A percentile compares a stretch with the other conserved stretches of the same genome.
Conservation (phyloP, 2,113 vertebrate species). For the Indicator maculatus region DNA sequence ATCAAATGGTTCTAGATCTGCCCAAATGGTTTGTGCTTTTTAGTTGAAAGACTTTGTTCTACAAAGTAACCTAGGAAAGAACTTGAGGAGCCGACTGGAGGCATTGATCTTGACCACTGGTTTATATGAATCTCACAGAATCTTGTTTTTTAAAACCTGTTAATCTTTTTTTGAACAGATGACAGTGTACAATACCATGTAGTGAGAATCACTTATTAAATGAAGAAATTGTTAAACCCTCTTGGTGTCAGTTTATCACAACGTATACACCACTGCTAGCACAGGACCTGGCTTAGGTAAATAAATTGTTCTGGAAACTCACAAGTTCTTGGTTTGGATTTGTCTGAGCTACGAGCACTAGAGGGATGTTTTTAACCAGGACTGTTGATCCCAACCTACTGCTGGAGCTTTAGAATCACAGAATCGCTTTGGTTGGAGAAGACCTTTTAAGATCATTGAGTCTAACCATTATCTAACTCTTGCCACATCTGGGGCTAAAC, state of each 20-base stretch:
- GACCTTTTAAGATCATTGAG: too few relatives aligned
- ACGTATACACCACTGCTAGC: constrained; percentile 40
- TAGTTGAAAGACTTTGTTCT: constrained; percentile 71
- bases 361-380: not conserved
- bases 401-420: not conserved
- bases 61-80: constrained; percentile 46
- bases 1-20: constrained; percentile 53
- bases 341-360: constrained; percentile 2
- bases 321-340: constrained; percentile 35
- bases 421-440: too few relatives aligned
- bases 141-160: constrained; percentile 78
- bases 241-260: constrained; percentile 73
- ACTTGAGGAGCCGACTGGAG: constrained; percentile 60
- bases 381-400: not conserved
- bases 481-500: too few relatives aligned
- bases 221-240: constrained; percentile 77
- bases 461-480: too few relatives aligned
- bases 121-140: constrained; percentile 76
- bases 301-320: constrained; percentile 75
- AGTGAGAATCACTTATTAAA: constrained; percentile 83
- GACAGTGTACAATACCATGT: constrained; percentile 79
- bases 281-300: constrained; percentile 45
- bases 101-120: constrained; percentile 55
- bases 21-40: constrained; percentile 48
- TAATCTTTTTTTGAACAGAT: constrained; percentile 80